These are phyloP conservation scores for Psilanteris sp. DNA, from an alignment of 1,140 invertebrate genomes.

Conservation along the genomic window DNA sequence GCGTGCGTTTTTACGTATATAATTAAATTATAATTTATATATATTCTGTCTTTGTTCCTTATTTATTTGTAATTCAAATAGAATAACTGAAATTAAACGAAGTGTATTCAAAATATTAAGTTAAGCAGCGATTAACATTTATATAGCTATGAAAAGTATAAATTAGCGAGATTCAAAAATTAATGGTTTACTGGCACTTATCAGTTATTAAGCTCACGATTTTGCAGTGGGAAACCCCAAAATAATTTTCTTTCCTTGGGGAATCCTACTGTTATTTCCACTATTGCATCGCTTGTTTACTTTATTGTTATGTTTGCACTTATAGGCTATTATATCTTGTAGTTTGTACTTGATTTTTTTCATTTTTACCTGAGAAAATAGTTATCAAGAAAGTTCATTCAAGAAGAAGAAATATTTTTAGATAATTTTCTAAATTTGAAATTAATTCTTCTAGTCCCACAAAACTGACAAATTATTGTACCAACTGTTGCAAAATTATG, in stretches of 20 bases:
- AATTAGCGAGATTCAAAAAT: slow-evolving; percentile 35
- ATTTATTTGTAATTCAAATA: no score
- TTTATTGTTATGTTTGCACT: slow-evolving; percentile 65
- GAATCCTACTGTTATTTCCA: slow-evolving; percentile 56
- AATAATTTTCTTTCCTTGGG: background rate
- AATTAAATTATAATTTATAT: slow-evolving; percentile 30
- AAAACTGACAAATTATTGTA: no score
- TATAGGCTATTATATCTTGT: slow-evolving; percentile 79
- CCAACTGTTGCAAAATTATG: no score
- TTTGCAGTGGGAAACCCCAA: background rate
- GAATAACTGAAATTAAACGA: slow-evolving; percentile 8
- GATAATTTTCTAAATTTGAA: no score
- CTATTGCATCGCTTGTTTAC: slow-evolving; percentile 74
- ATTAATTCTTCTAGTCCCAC: no score
- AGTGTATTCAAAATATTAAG: slow-evolving; percentile 8
- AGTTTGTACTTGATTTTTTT: slow-evolving; percentile 78
- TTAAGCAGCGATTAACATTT: slow-evolving; percentile 15
- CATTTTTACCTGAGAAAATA: slow-evolving; percentile 75
- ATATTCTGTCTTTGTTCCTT: background rate
- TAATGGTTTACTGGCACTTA: slow-evolving; percentile 40
- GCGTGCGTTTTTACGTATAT: slow-evolving; percentile 40
- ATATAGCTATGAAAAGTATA: slow-evolving; percentile 17
- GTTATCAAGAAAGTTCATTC: slow-evolving; percentile 6
- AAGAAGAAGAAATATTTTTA: slow-evolving; percentile 36
- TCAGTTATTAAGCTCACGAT: slow-evolving; percentile 21